Conservation (phyloP, 30 jellyfish, hydroid and myxozoan species). For the Pseudorhiza aurosa region DNA sequence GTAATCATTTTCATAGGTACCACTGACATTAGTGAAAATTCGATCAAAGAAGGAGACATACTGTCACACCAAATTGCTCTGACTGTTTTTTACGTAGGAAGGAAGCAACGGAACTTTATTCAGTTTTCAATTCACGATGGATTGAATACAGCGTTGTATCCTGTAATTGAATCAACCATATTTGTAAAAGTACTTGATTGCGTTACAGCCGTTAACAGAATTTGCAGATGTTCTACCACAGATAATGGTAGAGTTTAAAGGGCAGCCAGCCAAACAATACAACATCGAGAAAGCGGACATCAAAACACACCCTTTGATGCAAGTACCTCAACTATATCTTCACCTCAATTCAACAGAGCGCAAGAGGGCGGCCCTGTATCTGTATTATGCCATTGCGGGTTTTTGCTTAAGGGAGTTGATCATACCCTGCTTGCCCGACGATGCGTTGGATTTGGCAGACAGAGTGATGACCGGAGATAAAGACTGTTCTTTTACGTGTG, state of each 20-base stretch:
- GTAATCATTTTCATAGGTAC: too few relatives aligned
- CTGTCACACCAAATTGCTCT: too few relatives aligned
- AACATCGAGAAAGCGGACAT: constrained; percentile 9
- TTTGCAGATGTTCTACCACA: constrained; percentile 29
- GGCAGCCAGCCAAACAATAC: constrained; percentile 29
- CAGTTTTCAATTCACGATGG: too few relatives aligned
- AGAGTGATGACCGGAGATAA: constrained; percentile 56
- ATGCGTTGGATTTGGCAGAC: constrained; percentile 50
- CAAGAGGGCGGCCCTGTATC: constrained; percentile 38
- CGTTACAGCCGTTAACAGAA: constrained; percentile 41
- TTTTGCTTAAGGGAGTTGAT: constrained; percentile 34
- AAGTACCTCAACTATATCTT: constrained; percentile 43
- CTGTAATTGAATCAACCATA: too few relatives aligned
- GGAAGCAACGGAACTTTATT: too few relatives aligned
- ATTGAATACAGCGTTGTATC: too few relatives aligned
- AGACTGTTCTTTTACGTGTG: constrained; percentile 57
- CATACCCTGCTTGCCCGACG: constrained; percentile 53
- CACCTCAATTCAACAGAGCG: constrained; percentile 46
- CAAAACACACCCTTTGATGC: constrained; percentile 35
- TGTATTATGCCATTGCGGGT: constrained; percentile 45
- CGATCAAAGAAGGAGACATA: too few relatives aligned
- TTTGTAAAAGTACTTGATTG: too few relatives aligned
- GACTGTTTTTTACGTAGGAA: too few relatives aligned
- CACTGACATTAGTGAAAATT: too few relatives aligned
- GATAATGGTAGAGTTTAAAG: constrained; percentile 32